Base-by-base conservation (phyloP, 2,888 invertebrate species). In the Ecdyonurus torrentis region DNA sequence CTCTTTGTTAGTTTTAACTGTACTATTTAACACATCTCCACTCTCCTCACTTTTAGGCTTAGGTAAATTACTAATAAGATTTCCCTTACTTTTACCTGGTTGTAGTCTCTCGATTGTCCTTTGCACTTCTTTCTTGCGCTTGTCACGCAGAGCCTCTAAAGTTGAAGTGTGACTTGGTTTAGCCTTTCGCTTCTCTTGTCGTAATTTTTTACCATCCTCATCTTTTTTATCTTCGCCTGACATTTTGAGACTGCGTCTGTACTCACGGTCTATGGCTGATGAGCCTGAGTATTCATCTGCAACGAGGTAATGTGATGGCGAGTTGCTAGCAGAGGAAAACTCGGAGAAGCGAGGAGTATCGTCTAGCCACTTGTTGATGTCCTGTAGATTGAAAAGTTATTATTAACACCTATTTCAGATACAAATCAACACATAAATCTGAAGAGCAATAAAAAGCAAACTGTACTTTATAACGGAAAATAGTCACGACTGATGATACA, bases 331-430 rank as follows among this genome's bases (percentile, higher is more conserved):
- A 0, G 89, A 89, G 69, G 87, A 89, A 67, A 85, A 84, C 69
- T 85, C 85, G 0, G 86, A 82, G 66, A 84, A 81, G 68, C 85
- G 84, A 0, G 91, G 90, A 0, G 90, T 87, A 69, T 90, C 90
- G 70, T 91, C 90, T 65, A 92, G 75, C 90, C 91, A 91, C 70
- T 90, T 89, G 72, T 89, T 91, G 55, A 91, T 90, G 72, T 91
- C 91, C 80, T 91, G 70, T 18, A 68, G 66, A 24, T 66, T 64
- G 63, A 24, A 63, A 63, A 64, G 24, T 2, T n/a, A 20, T n/a
- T 24, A 62, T 66, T 18, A 63, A 20, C 10, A 61, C 25, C 1
- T 52, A 37, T 23, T 19, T 50, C 5, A 66, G 20, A 15, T 61
- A 19, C 19, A 15, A 50, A n/a, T n/a, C n/a, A 15, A 37, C 5